Percentiles rank a stretch among this genome's conserved stretches.
Conservation (phyloP, 2,113 vertebrate genomes). For the Eubucco bourcierii region DNA sequence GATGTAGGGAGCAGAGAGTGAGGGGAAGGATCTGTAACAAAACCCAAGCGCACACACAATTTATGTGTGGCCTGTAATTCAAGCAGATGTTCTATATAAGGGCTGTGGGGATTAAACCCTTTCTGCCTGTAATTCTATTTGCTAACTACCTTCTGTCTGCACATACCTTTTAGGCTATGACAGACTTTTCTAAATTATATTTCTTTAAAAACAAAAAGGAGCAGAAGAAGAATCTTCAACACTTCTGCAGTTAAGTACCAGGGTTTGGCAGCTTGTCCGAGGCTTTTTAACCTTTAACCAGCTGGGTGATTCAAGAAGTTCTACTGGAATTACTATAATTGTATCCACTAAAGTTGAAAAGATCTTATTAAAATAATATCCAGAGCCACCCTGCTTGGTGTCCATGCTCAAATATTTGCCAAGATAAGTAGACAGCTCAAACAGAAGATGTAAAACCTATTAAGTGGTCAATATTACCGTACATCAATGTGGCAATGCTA, state of each 20-base stretch:
- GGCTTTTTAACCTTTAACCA: background rate
- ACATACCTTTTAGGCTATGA: conserved; percentile 69
- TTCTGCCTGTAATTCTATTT: conserved; percentile 82
- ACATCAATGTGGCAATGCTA: background rate
- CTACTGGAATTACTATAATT: background rate
- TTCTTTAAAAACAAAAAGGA: conserved; percentile 33
- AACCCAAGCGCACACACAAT: conserved; percentile 85
- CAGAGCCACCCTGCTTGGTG: background rate
- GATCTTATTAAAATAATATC: background rate
- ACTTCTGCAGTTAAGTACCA: background rate
- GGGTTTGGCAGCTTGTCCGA: background rate
- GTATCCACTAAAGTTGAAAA: background rate
- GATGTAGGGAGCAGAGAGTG: conserved; percentile 69
- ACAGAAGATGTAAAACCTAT: background rate
- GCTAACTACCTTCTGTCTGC: conserved; percentile 82
- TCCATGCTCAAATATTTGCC: background rate
- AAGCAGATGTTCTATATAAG: conserved; percentile 85
- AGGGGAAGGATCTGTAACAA: conserved; percentile 79
- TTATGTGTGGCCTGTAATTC: conserved; percentile 87
- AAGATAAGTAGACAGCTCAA: background rate
- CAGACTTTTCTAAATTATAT: conserved; percentile 65
- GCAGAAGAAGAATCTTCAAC: background rate
- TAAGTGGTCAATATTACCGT: background rate
- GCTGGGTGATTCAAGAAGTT: background rate
- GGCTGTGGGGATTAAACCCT: conserved; percentile 81